Evolutionary conservation across 2,797 vertebrate species (phyloP).

Genomic region (Jordanella pulchra): DNA sequence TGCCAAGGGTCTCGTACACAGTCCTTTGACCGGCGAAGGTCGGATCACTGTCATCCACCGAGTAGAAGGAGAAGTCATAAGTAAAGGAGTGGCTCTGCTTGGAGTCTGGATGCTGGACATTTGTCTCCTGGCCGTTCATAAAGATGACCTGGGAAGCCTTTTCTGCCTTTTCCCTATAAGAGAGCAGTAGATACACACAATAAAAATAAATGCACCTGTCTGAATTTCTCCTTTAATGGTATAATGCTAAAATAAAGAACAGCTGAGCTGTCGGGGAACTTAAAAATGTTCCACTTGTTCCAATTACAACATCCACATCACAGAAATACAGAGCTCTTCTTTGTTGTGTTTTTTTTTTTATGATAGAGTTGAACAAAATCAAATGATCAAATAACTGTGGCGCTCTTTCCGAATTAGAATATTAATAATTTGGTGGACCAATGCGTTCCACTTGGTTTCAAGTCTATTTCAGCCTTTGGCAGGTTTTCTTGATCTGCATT

Average conservation of each 20-base stretch:
- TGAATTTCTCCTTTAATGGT: neutral
- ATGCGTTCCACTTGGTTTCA: neutral
- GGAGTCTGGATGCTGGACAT: slow-evolving; percentile 84
- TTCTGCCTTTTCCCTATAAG: slow-evolving; percentile 85
- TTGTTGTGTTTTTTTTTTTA: neutral
- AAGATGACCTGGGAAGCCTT: slow-evolving; percentile 83
- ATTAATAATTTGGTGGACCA: neutral
- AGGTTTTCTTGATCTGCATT: neutral
- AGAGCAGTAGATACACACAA: slow-evolving; percentile 3
- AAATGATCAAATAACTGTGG: neutral
- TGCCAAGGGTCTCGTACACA: slow-evolving; percentile 85
- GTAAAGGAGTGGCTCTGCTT: slow-evolving; percentile 85
- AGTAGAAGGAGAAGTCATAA: slow-evolving; percentile 92
- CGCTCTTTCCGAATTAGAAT: neutral
- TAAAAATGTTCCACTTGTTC: neutral
- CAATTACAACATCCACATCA: neutral
- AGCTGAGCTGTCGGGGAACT: neutral
- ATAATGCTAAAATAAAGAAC: neutral
- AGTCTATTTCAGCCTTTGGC: no score
- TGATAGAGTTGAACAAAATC: neutral
- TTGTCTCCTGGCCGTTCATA: slow-evolving; percentile 82
- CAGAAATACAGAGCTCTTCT: neutral
- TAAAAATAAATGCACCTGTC: neutral
- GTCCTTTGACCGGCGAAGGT: slow-evolving; percentile 84
- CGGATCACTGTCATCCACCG: slow-evolving; percentile 81